These are phyloP conservation scores for Pachyramphus minor DNA, from an alignment of 2,113 vertebrate genomes.

Conservation along the genomic window DNA sequence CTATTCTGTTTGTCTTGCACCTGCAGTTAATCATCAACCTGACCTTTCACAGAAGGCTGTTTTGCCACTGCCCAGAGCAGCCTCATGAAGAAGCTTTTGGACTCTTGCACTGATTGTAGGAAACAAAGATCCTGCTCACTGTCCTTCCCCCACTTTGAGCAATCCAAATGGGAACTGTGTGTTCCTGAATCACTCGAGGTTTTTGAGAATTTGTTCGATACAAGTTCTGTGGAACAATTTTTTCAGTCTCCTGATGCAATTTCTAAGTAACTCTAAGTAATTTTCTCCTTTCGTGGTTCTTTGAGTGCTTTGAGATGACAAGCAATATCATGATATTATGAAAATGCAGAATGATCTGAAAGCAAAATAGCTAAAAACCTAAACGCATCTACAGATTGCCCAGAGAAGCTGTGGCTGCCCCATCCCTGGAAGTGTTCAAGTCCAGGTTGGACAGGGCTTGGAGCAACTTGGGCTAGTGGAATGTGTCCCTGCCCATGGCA, in stretches of 20 bases:
- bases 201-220: not conserved
- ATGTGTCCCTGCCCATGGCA: not conserved
- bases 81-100: not conserved
- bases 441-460: not conserved
- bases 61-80: not conserved
- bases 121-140: not conserved
- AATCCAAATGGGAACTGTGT: accelerated
- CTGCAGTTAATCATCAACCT: not conserved
- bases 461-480: not conserved
- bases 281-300: not conserved
- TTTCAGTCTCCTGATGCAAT: not conserved
- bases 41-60: not conserved
- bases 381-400: not conserved
- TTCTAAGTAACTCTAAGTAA: not conserved
- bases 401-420: not conserved
- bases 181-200: not conserved
- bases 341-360: not conserved
- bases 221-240: not conserved
- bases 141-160: not conserved
- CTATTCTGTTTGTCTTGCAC: not conserved
- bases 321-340: not conserved
- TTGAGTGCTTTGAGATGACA: not conserved
- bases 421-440: not conserved
- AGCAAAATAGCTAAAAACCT: not conserved
- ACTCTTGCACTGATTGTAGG: not conserved